Base-by-base conservation (phyloP, 1,140 invertebrate species). In the Pomacea maculata region DNA sequence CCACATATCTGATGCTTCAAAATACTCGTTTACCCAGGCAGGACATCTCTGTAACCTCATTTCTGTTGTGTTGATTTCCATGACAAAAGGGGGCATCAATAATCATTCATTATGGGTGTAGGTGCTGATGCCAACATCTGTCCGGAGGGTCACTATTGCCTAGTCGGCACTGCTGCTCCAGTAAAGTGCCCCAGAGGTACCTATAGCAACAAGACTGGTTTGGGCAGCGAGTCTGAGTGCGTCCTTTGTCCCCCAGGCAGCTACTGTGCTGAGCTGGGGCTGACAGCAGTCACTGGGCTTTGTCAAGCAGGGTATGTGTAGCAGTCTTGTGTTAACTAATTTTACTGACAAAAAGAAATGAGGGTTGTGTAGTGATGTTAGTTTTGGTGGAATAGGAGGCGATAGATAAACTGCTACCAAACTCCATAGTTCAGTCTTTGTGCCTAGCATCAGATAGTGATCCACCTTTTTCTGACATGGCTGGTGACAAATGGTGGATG, bases 71-170 rank as follows among this genome's bases (percentile, higher is more conserved):
- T 34, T 78, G 34, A 6, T 45, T 61, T 61, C 1, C 11, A 4
- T 17, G 11, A 61, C 1, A 61, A 61, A 61, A 61, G 57, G 57
- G 11, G 4, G 9, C 57, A 14, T 11, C 15, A 14, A 9, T 17
- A 14, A 17, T 61, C 15, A 17, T 61, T 61, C 11, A 61, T 61
- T 79, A 52, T 63, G 12, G 55, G 63, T 84, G 68, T 64, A 89
- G 88, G 86, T 55, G 61, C 80, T 10, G 87, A 90, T 84, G 89
- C 89, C 3, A 87, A 88, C 75, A 87, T 89, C 57, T 90, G 89
- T 82, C 88, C 90, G 1, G 82, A 80, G 11, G 89, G 89, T 14
- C 81, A 87, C 63, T 90, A 88, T 81, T 91, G 89, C 82, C 84
- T 83, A 1, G 72, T 82, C 14, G 89, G 87, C 11, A 89, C 88